Percentiles rank a stretch among this genome's conserved stretches.
phyloP scores from a whole-genome alignment of 2,888 invertebrate species.

The Parapristionchus giblindavisi region DNA sequence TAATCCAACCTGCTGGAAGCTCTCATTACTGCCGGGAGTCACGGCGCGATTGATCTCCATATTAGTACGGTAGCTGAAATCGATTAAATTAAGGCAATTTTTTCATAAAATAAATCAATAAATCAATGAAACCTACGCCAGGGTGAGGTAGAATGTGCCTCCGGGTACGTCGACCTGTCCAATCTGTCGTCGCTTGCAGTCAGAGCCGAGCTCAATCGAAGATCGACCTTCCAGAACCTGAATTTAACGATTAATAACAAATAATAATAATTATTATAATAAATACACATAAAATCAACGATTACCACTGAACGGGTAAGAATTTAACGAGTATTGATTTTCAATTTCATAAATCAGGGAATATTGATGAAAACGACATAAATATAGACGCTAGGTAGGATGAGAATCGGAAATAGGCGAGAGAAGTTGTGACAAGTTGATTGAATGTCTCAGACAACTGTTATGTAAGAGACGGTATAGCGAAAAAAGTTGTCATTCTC shows the following conservation, averaged over 20 bases:
- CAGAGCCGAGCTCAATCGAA: conserved; percentile 40
- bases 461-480: no score
- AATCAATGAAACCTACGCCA: not conserved
- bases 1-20: conserved; percentile 39
- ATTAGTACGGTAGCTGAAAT: conserved; percentile 38
- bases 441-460: no score
- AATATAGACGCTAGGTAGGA: no score
- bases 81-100: not conserved
- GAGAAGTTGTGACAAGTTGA: no score
- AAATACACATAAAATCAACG: no score
- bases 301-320: no score
- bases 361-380: no score
- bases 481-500: no score
- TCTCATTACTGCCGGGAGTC: conserved; percentile 39
- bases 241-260: no score
- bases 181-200: conserved; percentile 15
- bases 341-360: no score
- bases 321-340: no score
- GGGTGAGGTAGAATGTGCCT: conserved; percentile 25
- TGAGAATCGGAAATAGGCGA: no score
- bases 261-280: not conserved
- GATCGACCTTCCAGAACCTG: conserved; percentile 40
- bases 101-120: not conserved
- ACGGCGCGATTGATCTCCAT: conserved; percentile 44
- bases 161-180: conserved; percentile 1